A percentile compares a stretch with the other conserved stretches of the same genome.
Conservation (phyloP, 2,113 vertebrate species). For the Maccullochella peelii region DNA sequence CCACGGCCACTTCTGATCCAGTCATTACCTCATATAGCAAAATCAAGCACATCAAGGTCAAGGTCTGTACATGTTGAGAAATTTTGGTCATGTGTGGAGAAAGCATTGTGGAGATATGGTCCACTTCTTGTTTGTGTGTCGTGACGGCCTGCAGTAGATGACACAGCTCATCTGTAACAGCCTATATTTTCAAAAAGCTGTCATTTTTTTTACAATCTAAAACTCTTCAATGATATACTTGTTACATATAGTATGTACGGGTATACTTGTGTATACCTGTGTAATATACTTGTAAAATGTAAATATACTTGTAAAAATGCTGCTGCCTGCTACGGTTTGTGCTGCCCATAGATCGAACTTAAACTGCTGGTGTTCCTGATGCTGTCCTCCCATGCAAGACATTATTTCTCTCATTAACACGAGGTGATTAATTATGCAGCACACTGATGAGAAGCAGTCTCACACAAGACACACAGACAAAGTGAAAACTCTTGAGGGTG, state of each 20-base stretch:
- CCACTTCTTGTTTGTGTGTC: neutral
- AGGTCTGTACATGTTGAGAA: neutral
- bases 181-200: neutral
- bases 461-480: neutral
- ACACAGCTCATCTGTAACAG: neutral
- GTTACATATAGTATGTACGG: neutral
- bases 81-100: neutral
- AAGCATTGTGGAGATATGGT: neutral
- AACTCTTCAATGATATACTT: too few species aligned
- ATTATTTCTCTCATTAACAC: conserved; percentile 14
- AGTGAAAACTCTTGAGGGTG: conserved; percentile 1
- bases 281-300: neutral
- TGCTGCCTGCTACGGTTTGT: too few species aligned
- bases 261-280: too few species aligned
- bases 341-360: neutral
- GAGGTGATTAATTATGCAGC: conserved; percentile 32
- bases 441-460: conserved; percentile 6
- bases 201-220: too few species aligned
- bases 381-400: neutral
- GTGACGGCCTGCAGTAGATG: neutral
- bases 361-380: conserved; percentile 10
- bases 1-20: neutral
- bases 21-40: conserved; percentile 1
- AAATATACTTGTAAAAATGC: neutral
- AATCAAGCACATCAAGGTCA: neutral